A percentile compares a stretch with the other conserved stretches of the same genome.
Conservation (phyloP, 1,140 invertebrate genomes). For the Panagrolaimus sp. region DNA sequence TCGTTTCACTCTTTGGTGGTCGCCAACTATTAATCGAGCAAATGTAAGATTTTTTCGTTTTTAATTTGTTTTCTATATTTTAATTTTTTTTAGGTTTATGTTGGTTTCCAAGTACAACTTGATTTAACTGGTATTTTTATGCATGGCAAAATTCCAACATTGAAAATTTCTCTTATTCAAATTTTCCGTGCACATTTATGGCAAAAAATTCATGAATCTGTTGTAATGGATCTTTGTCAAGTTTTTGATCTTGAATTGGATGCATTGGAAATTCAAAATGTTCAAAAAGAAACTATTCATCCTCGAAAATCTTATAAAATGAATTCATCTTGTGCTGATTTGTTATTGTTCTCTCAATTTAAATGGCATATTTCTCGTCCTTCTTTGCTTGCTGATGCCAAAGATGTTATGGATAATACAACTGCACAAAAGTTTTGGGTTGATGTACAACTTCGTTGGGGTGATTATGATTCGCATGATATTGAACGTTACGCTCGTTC, state of each 20-base stretch:
- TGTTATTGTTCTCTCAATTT: slow-evolving; percentile 94
- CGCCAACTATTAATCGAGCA: slow-evolving; percentile 96
- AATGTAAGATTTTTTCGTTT: slow-evolving; percentile 68
- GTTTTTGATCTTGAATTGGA: slow-evolving; percentile 99
- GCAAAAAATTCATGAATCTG: slow-evolving; percentile 99
- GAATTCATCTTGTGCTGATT: slow-evolving; percentile 99
- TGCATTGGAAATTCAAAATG: slow-evolving; percentile 96
- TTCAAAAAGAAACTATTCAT: slow-evolving; percentile 99
- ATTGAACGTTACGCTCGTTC: slow-evolving; percentile 94
- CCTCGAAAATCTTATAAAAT: slow-evolving; percentile 99
- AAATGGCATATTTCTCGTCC: slow-evolving; percentile 98
- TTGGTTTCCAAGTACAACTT: slow-evolving; percentile 96
- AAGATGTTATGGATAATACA: slow-evolving; percentile 93
- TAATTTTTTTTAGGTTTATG: slow-evolving; percentile 70
- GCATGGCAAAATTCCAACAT: slow-evolving; percentile 98
- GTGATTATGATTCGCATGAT: slow-evolving; percentile 99
- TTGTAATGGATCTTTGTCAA: slow-evolving; percentile 98
- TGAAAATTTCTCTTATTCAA: slow-evolving; percentile 98
- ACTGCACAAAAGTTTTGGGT: slow-evolving; percentile 99
- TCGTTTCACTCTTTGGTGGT: slow-evolving; percentile 99
- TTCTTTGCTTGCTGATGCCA: slow-evolving; percentile 89
- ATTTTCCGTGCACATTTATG: slow-evolving; percentile 99
- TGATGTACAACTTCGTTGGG: slow-evolving; percentile 96
- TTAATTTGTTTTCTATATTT: background rate
- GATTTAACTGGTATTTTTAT: slow-evolving; percentile 99